These are phyloP conservation scores for Spheniscus mendiculus DNA, from an alignment of 2,113 vertebrate genomes.

Conservation along the genomic window DNA sequence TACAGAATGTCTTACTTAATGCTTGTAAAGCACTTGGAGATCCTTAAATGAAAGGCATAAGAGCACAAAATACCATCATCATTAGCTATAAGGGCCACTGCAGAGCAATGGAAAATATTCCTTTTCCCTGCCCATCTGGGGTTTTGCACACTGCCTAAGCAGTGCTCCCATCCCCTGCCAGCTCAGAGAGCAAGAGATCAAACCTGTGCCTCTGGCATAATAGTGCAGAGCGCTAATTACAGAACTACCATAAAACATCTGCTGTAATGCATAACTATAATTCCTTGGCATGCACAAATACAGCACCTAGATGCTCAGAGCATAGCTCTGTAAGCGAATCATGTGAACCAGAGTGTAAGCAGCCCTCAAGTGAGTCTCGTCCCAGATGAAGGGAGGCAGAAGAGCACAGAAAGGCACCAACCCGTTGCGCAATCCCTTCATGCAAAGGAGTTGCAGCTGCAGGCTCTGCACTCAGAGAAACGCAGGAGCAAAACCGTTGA, in stretches of 20 bases:
- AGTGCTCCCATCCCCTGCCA: constrained; percentile 34
- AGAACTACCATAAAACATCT: constrained; percentile 54
- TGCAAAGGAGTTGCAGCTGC: not conserved
- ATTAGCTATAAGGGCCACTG: not conserved
- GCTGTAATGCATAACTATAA: constrained; percentile 37
- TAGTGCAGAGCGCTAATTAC: constrained; percentile 39
- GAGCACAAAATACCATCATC: not conserved
- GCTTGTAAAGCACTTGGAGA: not conserved
- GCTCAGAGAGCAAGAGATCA: constrained; percentile 55
- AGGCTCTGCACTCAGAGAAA: not conserved
- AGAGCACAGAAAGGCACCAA: not conserved
- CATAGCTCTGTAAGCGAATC: not conserved
- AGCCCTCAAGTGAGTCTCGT: accelerated
- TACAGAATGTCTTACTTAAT: not conserved
- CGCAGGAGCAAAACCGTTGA: not conserved
- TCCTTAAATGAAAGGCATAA: constrained; percentile 35
- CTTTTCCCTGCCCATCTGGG: constrained; percentile 28
- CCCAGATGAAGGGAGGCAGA: not conserved
- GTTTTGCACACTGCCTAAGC: constrained; percentile 4
- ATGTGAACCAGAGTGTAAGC: not conserved
- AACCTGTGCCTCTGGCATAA: constrained; percentile 29
- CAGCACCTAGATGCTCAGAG: constrained; percentile 8
- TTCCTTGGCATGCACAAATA: constrained; percentile 14
- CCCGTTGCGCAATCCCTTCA: accelerated
- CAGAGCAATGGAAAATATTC: constrained; percentile 26